Percentiles rank a stretch among this genome's conserved stretches.
Conservation (phyloP, 2,888 invertebrate species). For the Neoitamus cyanurus region DNA sequence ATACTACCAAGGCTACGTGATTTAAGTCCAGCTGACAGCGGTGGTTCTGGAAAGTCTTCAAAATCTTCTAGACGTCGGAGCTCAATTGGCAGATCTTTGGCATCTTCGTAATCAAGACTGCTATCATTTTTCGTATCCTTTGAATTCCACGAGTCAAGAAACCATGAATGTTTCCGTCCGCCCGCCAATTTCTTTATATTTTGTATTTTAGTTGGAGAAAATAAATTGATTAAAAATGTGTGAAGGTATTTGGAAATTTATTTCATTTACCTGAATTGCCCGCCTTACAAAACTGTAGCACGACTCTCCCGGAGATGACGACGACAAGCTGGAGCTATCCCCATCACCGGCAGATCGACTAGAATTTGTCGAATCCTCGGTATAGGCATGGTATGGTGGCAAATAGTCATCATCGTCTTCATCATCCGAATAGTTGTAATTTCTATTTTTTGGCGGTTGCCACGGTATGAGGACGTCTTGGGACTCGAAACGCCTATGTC, state of each 20-base stretch:
- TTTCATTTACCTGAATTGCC: slow-evolving; percentile 75
- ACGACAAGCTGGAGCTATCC: slow-evolving; percentile 86
- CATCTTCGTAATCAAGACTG: slow-evolving; percentile 72
- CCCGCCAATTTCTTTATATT: slow-evolving; percentile 78
- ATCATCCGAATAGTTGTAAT: slow-evolving; percentile 64
- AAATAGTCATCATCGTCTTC: slow-evolving; percentile 68
- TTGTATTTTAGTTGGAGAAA: neutral
- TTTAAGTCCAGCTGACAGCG: slow-evolving; percentile 75
- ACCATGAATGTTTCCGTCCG: slow-evolving; percentile 77
- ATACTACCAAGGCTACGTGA: slow-evolving; percentile 88
- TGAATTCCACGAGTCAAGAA: slow-evolving; percentile 82
- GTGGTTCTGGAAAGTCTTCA: slow-evolving; percentile 69
- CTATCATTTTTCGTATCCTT: slow-evolving; percentile 70
- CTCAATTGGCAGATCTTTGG: slow-evolving; percentile 88
- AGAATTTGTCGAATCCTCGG: slow-evolving; percentile 76
- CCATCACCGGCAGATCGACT: slow-evolving; percentile 69
- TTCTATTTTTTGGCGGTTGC: slow-evolving; percentile 72
- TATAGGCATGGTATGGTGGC: slow-evolving; percentile 74
- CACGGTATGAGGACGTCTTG: slow-evolving; percentile 95
- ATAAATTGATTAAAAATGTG: neutral
- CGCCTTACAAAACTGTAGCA: slow-evolving; percentile 93
- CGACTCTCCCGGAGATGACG: slow-evolving; percentile 87
- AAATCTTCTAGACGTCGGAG: slow-evolving; percentile 81
- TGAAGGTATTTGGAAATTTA: neutral
- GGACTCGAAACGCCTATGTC: slow-evolving; percentile 78